Conservation (phyloP, 2,888 invertebrate genomes). For the Ornithoptera alexandrae region DNA sequence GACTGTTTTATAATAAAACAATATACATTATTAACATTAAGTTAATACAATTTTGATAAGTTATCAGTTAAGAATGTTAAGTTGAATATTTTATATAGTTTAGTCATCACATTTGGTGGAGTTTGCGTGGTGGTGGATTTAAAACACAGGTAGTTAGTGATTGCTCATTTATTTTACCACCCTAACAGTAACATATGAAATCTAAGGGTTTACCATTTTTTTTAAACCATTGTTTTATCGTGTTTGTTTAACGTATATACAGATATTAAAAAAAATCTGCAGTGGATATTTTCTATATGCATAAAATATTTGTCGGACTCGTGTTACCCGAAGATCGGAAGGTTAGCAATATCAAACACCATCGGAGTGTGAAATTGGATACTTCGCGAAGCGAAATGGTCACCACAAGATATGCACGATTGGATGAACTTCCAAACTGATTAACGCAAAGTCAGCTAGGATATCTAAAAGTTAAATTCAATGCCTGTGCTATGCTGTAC, state of each 20-base stretch:
- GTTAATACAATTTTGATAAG: no score
- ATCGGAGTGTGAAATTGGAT: slow-evolving; percentile 65
- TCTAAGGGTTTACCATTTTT: no score
- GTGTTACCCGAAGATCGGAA: slow-evolving; percentile 36
- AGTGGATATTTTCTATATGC: slow-evolving; percentile 12
- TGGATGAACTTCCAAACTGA: slow-evolving; percentile 31
- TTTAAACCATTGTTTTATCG: no score
- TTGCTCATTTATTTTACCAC: no score
- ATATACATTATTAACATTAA: no score
- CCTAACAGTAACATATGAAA: no score
- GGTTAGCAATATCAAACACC: slow-evolving; percentile 58
- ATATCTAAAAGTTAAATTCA: slow-evolving; percentile 19
- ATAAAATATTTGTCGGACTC: slow-evolving; percentile 27
- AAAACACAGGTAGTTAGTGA: no score
- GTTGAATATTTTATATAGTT: no score
- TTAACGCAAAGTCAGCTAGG: slow-evolving; percentile 19
- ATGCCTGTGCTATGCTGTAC: not conserved
- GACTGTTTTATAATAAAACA: no score
- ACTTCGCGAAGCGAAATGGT: slow-evolving; percentile 31
- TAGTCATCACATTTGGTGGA: no score
- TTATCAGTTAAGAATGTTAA: no score
- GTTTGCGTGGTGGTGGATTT: no score
- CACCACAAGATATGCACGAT: slow-evolving; percentile 31
- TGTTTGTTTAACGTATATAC: not conserved
- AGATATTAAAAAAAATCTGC: not conserved